phyloP scores from a whole-genome alignment of 1,140 invertebrate genomes.

The Coptotermes formosanus region DNA sequence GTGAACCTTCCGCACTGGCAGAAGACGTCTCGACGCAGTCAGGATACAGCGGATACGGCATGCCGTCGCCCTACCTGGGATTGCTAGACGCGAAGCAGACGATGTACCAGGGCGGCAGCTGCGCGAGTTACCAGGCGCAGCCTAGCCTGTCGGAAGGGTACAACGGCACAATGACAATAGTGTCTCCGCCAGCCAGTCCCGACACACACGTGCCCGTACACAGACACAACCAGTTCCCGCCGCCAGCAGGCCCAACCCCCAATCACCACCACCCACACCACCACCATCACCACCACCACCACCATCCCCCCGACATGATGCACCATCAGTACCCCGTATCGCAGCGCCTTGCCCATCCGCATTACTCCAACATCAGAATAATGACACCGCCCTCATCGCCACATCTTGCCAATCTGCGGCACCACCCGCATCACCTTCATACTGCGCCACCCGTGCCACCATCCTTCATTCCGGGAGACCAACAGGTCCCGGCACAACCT shows the following conservation, averaged over 20 bases:
- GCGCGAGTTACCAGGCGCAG: background rate
- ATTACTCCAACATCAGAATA: slow-evolving; percentile 33
- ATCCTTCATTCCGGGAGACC: background rate
- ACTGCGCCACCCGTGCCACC: slow-evolving; percentile 41
- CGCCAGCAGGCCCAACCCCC: slow-evolving; percentile 30
- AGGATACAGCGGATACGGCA: background rate
- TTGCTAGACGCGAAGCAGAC: slow-evolving; percentile 21
- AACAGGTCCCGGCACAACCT: slow-evolving; percentile 1
- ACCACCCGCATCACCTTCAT: slow-evolving; percentile 28
- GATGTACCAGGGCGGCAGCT: background rate
- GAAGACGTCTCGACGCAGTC: background rate
- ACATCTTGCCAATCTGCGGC: slow-evolving; percentile 49
- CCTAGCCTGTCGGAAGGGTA: slow-evolving; percentile 5
- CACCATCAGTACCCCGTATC: background rate
- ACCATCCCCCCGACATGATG: slow-evolving; percentile 45
- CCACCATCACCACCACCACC: slow-evolving; percentile 35
- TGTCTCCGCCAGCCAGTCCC: slow-evolving; percentile 55
- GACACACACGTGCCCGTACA: slow-evolving; percentile 38
- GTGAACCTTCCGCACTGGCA: background rate
- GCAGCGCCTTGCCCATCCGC: slow-evolving; percentile 20
- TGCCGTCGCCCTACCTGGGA: slow-evolving; percentile 14
- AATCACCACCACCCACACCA: slow-evolving; percentile 29
- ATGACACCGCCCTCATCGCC: slow-evolving; percentile 58
- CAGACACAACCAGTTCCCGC: slow-evolving; percentile 30
- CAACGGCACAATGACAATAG: slow-evolving; percentile 38